Base-by-base conservation (phyloP, 2,113 vertebrate genomes). In the Phalacrocorax pelagicus region DNA sequence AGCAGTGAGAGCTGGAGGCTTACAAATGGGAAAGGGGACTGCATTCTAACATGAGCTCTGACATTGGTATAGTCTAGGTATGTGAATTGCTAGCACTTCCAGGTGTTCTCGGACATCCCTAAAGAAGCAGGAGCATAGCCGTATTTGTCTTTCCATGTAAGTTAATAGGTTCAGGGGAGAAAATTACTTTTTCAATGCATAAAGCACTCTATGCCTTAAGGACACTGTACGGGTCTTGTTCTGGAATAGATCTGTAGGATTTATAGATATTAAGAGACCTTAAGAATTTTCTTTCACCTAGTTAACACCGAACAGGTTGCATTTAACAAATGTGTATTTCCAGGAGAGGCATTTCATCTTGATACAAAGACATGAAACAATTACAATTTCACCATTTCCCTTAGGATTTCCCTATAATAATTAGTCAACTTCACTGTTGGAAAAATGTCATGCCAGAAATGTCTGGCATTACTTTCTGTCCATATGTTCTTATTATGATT, bases 401-500 rank as follows among this genome's bases (percentile, higher is more conserved):
- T 71, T 67, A 66, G 71, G 94, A 93, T 90, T 81, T 86, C 42
- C n/a, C 52, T 79, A 38, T 88, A 94, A 93, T 52, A 36, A 93
- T 93, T 93, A 92, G 95, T 90, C 42, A 72, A 51, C 63, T 62
- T 80, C 32, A 61, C 49, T 71, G 44, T 46, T 78, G 55, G 69
- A 74, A 92, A 96, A 73, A 83, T 54, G 42, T 72, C 55, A 59
- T 86, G 71, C 71, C 90, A 95, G 84, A 94, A 87, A 78, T 54
- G 7, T 58, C 88, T 95, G 90, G 96, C 85, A 73, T 70, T 65
- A 54, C 70, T 62, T 94, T 78, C 86, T 95, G 26, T n/a, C 91
- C 86, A 81, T 92, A 91, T 94, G 93, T 87, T 92, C 93, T 89
- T 92, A 84, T 87, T 92, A 87, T 89, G 73, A 74, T 32, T 80